Percentiles rank a stretch among this genome's conserved stretches.
Evolutionary conservation across 1,140 invertebrate genomes (phyloP).

Genomic region (Leptoteleia sp.): DNA sequence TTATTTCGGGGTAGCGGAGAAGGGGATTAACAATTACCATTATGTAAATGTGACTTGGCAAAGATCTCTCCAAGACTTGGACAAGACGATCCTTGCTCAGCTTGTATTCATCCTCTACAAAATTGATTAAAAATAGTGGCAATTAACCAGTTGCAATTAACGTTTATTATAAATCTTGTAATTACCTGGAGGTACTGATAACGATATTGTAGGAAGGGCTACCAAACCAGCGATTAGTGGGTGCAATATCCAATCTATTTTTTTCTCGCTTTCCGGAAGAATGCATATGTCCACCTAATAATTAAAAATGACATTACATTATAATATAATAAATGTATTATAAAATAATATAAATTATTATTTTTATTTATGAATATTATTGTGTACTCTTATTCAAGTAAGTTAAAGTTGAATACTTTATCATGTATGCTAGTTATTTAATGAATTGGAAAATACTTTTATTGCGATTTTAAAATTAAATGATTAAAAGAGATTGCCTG

Average conservation of each 20-base stretch:
- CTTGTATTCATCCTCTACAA: conserved; percentile 77
- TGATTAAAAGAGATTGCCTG: too few relatives aligned
- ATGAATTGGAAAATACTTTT: too few relatives aligned
- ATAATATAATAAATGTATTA: too few relatives aligned
- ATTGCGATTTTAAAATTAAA: too few relatives aligned
- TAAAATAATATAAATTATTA: conserved; percentile 5
- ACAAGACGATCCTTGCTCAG: conserved; percentile 77
- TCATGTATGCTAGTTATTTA: too few relatives aligned
- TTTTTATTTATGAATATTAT: conserved; percentile 3
- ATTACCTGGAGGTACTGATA: conserved; percentile 77
- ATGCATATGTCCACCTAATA: conserved; percentile 82
- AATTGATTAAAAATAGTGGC: conserved; percentile 24
- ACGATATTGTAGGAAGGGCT: conserved; percentile 82
- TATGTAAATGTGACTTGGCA: conserved; percentile 85
- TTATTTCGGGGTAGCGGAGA: too few relatives aligned
- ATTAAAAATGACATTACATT: too few relatives aligned
- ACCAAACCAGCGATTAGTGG: conserved; percentile 84
- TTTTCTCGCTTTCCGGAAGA: conserved; percentile 81
- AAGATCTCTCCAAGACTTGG: conserved; percentile 82
- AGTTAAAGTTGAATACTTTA: too few relatives aligned
- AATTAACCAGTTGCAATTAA: conserved; percentile 26
- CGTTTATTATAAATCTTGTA: conserved; percentile 1
- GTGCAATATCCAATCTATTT: conserved; percentile 83
- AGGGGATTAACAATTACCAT: conserved; percentile 79
- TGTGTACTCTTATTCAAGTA: conserved; percentile 30